Base-by-base conservation (phyloP, 2,797 vertebrate species). In the Smutsia temminckii region DNA sequence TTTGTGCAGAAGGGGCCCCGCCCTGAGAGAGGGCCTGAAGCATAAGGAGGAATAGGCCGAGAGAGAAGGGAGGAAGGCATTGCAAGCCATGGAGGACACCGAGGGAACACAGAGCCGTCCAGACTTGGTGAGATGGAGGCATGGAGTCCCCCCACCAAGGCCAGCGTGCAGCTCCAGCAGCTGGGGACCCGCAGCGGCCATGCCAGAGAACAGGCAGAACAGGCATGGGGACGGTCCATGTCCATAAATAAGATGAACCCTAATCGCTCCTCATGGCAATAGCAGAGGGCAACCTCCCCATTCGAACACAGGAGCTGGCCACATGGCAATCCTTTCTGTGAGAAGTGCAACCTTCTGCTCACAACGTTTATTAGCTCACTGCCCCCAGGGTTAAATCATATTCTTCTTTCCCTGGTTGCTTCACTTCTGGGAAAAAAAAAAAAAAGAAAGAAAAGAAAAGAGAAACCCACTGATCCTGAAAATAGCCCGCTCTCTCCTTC, bases 401-500 rank as follows among this genome's bases (percentile, higher is more conserved):
- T 80, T 85, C 63, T 91, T 94, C 83, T 89, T 93, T 96, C 72
- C 79, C 97, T 1, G 32, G 49, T 69, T 83, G 61, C 57, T 89
- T 84, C 66, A 72, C 21, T 91, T 95, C 72, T 34, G 3, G 37
- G 72, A 89, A 14, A 37, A 29, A 12, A 21, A 10, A 4, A 6
- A 34, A n/a, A 20, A 42, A 1, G 0, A 21, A 14, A 12, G 27
- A 12, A 25, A 6, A n/a, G 11, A 46, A 95, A 91, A 96, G 92
- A 96, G 94, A 98, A 97, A 97, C 79, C 89, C 98, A 97, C 80
- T 98, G 98, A 98, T 97, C 98, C 97, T 97, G 97, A 98, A 98
- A 98, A 98, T 97, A 91, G 71, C 91, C 90, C 46, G 93, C 69
- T 93, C 32, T n/a, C 91, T 32, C 66, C 96, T 96, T 97, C 96